Evolutionary conservation across 64 coral and sea anemone genomes (phyloP), one percentile per base, ranked within the genome.

Genomic region (Porites lutea): DNA sequence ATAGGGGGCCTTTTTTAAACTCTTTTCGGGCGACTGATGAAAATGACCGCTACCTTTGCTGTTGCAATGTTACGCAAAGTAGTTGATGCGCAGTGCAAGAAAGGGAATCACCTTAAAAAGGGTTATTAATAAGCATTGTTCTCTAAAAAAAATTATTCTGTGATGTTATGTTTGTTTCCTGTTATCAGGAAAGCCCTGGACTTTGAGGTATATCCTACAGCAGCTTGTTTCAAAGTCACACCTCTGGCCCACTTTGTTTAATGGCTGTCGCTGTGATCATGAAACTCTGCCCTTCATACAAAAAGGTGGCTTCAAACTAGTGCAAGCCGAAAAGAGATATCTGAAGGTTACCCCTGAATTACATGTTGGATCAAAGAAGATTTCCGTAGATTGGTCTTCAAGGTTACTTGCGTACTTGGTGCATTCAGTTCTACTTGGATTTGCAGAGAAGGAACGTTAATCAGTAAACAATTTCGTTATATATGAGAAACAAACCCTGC

Each of bases 231-330:
- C 74, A 18, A 77, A 77, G 48, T 77, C 74, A 52, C 74, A 8
- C 1, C n/a, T 77, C 18, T 77, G 74, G 74, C 74, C 74, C 15
- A 77, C 48, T 8, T 20, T 77, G 19, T 77, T 4, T n/a, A 77
- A 77, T 52, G 74, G 48, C 19, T 77, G 74, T 52, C 74, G 74
- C 48, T 77, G 74, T 77, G 74, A 77, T 18, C 47, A 16, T 13
- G 74, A 52, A 52, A 77, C 74, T n/a, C 74, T 77, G 44, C 0
- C 74, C n/a, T 10, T 6, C 5, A 77, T 77, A 18, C 16, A 77
- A n/a, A 6, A 77, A 20, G 50, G 18, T 0, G 74, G 74, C 4
- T 77, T 77, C n/a, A 11, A 52, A 47, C 52, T n/a, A 49, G 48
- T 77, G 16, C 74, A 77, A 52, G 74, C 49, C 4, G 74, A 77